phyloP scores from a whole-genome alignment of 2,113 vertebrate species.

The Ophthalmolycus amberensis region DNA sequence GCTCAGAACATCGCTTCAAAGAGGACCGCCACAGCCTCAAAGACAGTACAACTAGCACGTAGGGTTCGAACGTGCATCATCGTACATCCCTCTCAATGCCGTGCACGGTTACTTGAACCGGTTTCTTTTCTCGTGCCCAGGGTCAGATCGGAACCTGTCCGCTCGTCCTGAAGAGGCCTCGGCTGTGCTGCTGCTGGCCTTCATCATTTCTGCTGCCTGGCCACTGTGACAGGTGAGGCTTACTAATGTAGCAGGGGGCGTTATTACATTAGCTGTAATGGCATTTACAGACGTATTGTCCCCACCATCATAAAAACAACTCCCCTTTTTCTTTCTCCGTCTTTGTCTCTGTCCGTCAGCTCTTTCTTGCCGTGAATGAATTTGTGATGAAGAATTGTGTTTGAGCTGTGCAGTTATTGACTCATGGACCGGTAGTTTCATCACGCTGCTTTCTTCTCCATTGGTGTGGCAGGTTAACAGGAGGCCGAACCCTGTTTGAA shows the following conservation, averaged over 20 bases:
- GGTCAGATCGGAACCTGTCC: background rate
- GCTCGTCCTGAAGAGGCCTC: constrained; percentile 12
- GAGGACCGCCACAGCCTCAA: background rate
- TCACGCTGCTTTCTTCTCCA: background rate
- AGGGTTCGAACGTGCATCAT: background rate
- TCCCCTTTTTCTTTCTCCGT: background rate
- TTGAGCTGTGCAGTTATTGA: background rate
- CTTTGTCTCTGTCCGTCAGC: background rate
- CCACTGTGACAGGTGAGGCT: constrained; percentile 35
- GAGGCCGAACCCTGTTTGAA: constrained; percentile 29
- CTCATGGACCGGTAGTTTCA: constrained; percentile 4
- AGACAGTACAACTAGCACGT: constrained; percentile 43
- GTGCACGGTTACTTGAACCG: background rate
- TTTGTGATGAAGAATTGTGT: background rate
- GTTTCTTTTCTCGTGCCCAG: background rate
- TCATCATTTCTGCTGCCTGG: background rate
- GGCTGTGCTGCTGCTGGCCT: constrained; percentile 32
- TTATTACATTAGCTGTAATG: background rate
- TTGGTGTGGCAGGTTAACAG: constrained; percentile 20
- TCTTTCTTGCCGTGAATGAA: background rate
- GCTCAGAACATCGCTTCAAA: constrained; percentile 49
- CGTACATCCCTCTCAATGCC: background rate
- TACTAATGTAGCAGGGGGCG: background rate
- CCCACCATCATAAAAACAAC: background rate
- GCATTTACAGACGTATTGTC: background rate